Percentiles rank a stretch among this genome's conserved stretches.
Conservation (phyloP, 2,888 invertebrate genomes). For the Thymelicus lineola region DNA sequence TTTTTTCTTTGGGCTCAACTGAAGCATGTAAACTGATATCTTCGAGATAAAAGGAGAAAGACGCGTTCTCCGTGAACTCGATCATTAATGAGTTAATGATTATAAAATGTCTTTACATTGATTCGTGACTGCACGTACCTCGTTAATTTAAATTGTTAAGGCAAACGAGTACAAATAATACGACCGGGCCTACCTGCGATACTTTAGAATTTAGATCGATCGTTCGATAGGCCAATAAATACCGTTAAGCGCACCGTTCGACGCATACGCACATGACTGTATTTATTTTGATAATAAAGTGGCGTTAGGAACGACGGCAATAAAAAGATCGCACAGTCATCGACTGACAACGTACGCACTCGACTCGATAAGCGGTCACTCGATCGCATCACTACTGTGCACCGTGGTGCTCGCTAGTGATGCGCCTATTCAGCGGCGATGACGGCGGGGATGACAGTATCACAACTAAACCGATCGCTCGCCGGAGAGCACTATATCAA, state of each 20-base stretch:
- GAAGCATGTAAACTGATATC: constrained; percentile 29
- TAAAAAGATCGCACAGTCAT: constrained; percentile 66
- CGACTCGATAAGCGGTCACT: constrained; percentile 52
- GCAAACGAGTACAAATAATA: constrained; percentile 36
- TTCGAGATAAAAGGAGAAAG: constrained; percentile 25
- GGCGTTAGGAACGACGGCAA: constrained; percentile 49
- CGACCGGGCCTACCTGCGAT: constrained; percentile 30
- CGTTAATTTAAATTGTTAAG: constrained; percentile 38
- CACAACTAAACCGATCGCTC: constrained; percentile 69
- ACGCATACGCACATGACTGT: constrained; percentile 44
- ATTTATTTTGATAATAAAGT: constrained; percentile 46
- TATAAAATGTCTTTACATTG: constrained; percentile 38
- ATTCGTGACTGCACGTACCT: constrained; percentile 35
- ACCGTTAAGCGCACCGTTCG: constrained; percentile 35
- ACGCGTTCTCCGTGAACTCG: constrained; percentile 14
- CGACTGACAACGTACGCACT: constrained; percentile 59
- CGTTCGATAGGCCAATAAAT: constrained; percentile 40
- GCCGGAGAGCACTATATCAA: constrained; percentile 79
- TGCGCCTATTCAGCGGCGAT: constrained; percentile 43
- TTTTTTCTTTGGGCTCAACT: constrained; percentile 12
- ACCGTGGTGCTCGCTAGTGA: constrained; percentile 44
- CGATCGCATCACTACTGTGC: constrained; percentile 52
- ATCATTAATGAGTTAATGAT: constrained; percentile 38
- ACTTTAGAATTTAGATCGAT: constrained; percentile 37
- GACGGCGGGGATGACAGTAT: constrained; percentile 67